Evolutionary conservation across 1,140 invertebrate genomes (phyloP).

Genomic region (Macrotrachela quadricornifera): DNA sequence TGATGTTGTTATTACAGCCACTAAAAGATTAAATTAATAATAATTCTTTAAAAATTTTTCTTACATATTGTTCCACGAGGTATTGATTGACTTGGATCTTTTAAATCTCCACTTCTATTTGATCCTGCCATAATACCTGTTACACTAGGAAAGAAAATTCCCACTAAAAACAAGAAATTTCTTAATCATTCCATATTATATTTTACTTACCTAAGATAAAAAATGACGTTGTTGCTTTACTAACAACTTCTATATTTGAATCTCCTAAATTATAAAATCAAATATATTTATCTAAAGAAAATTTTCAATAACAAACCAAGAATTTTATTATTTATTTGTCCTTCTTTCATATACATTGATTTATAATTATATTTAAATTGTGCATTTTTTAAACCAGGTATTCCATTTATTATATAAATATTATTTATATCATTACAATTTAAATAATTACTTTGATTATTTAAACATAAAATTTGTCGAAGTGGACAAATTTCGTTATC

Average conservation of each 20-base stretch:
- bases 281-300: no score
- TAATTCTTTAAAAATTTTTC: constrained; percentile 16
- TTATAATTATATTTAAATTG: no score
- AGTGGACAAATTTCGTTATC: no score
- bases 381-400: neutral
- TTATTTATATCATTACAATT: neutral
- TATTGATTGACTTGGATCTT: constrained; percentile 92
- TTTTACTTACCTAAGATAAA: constrained; percentile 39
- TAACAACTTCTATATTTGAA: constrained; percentile 42
- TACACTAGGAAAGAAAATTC: constrained; percentile 96
- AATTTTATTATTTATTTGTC: neutral
- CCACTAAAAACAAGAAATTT: constrained; percentile 44
- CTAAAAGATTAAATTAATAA: neutral
- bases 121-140: constrained; percentile 99
- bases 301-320: neutral
- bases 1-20: constrained; percentile 37
- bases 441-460: neutral
- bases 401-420: neutral
- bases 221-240: constrained; percentile 51
- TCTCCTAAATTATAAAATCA: neutral
- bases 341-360: neutral
- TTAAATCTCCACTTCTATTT: constrained; percentile 92
- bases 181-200: no score
- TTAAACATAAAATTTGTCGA: no score
- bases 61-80: constrained; percentile 87